A percentile compares a stretch with the other conserved stretches of the same genome.
Evolutionary conservation across 2,113 vertebrate species (phyloP).

Genomic region (Pardalotus punctatus): DNA sequence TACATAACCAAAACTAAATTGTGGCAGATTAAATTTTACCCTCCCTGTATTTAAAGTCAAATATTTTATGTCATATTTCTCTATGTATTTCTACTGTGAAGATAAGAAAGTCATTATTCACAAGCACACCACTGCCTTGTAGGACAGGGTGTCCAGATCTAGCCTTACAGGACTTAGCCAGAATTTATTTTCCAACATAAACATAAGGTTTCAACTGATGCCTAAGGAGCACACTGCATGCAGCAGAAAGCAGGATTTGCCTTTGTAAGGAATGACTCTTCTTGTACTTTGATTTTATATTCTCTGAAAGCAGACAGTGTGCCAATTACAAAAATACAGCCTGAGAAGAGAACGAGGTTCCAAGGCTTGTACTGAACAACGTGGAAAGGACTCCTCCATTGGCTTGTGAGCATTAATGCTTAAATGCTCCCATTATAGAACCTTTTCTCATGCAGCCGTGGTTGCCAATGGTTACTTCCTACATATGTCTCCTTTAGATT

Average conservation of each 20-base stretch:
- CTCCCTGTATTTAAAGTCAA: background rate
- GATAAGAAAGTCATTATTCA: background rate
- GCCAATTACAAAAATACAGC: background rate
- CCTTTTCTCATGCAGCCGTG: background rate
- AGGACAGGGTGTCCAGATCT: background rate
- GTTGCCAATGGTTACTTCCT: slow-evolving; percentile 39
- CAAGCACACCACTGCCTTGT: background rate
- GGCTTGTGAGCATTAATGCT: background rate
- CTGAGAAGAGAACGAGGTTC: background rate
- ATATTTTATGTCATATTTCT: background rate
- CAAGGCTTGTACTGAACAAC: background rate
- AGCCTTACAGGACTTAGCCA: background rate
- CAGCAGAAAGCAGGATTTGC: background rate
- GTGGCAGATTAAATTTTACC: background rate
- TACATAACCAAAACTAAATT: background rate
- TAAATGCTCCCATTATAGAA: background rate
- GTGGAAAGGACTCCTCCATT: background rate
- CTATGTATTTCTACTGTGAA: background rate
- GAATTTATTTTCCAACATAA: background rate
- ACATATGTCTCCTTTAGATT: background rate
- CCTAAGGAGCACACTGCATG: background rate
- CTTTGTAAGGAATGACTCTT: background rate
- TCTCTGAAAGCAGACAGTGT: background rate
- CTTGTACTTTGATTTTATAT: background rate
- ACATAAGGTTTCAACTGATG: background rate